Evolutionary conservation across 1,140 invertebrate genomes (phyloP), one percentile per base, ranked within the genome.

Genomic region (Drosophila elegans): DNA sequence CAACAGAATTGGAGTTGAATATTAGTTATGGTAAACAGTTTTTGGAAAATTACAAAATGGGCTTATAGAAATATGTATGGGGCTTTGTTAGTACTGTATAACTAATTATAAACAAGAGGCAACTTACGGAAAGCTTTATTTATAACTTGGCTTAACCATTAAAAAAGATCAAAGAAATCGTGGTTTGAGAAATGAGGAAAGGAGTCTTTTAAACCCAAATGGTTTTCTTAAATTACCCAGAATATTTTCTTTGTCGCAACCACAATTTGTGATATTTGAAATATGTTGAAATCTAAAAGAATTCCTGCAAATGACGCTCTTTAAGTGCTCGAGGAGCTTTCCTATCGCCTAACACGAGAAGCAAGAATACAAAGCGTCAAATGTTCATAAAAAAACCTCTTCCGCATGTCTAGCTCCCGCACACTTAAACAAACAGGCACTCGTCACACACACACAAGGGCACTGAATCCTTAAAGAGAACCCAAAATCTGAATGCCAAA

Each of bases 1-100:
- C 32, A 59, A 16, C 29, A 11, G 51, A 67, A 66, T 67, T 67
- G 54, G 44, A 68, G 16, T 71, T 56, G 51, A 42, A 55, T 32
- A 29, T 56, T 46, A 69, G 67, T 76, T 76, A 59, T 45, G 49
- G 41, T 16, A 76, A 68, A 59, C n/a, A 56, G 7, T 39, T 10
- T 34, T 10, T 4, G 3, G 4, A 34, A 53, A 36, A 39, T 62
- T 62, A 16, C 54, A n/a, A 39, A 38, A 52, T 51, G 48, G 29
- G 13, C 16, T 32, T 49, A 3, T 0, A 48, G 3, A 13, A 32
- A 49, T 4, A 32, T 32, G 12, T 49, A 32, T 6, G 4, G 25
- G n/a, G 1, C 12, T 25, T 6, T 2, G 25, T 7, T 29, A 2
- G 3, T 10, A 2, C 13, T 44, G 2, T 10, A 41, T 13, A 13